Evolutionary conservation across 2,113 vertebrate genomes (phyloP).

Genomic region (Neomonachus schauinslandi): DNA sequence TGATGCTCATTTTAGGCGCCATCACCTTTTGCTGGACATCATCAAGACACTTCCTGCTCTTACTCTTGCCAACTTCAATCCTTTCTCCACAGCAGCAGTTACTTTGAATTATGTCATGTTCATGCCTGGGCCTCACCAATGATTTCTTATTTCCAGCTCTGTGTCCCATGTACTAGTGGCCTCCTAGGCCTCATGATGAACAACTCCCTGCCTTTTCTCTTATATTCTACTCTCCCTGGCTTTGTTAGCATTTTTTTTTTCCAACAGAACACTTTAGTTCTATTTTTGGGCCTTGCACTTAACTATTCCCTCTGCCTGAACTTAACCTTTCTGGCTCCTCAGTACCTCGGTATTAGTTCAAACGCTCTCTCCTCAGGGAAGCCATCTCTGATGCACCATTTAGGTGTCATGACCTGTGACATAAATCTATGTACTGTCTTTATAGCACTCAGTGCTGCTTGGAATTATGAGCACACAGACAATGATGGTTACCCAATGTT

Average conservation of each 20-base stretch:
- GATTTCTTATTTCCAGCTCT: background rate
- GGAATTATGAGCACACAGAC: background rate
- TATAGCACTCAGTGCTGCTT: background rate
- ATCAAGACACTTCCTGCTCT: background rate
- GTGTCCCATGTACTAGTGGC: background rate
- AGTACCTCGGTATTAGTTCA: background rate
- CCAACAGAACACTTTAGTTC: background rate
- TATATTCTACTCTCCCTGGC: accelerated
- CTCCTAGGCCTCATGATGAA: background rate
- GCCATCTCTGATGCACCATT: background rate
- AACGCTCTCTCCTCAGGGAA: background rate
- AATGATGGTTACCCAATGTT: background rate
- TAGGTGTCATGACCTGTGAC: background rate
- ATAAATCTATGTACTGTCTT: background rate
- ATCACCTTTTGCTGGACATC: background rate
- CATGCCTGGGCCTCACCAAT: background rate
- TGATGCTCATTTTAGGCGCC: background rate
- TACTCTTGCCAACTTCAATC: background rate
- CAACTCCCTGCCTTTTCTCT: background rate
- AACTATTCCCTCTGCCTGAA: background rate
- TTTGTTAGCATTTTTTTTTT: background rate
- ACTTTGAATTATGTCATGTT: background rate
- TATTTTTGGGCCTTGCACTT: background rate
- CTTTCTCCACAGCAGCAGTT: background rate
- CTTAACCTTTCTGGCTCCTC: background rate